A percentile compares a stretch with the other conserved stretches of the same genome.
These are phyloP conservation scores for Lepidotrigona ventralis DNA, from an alignment of 1,140 invertebrate genomes.

Conservation along the genomic window DNA sequence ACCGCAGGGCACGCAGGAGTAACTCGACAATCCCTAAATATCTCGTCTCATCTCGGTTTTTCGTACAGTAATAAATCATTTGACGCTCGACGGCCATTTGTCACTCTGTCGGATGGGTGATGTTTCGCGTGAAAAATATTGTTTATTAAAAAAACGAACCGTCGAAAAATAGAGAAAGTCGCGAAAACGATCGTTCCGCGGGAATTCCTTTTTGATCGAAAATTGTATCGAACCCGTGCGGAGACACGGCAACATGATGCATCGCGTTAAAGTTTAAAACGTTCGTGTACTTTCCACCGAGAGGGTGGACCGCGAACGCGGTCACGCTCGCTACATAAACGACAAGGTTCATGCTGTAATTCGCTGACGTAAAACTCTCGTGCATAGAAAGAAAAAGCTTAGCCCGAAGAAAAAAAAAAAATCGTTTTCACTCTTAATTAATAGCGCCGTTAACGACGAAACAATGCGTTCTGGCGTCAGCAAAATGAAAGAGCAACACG, in stretches of 20 bases:
- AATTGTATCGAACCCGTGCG: too few species aligned
- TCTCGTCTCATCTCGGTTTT: background rate
- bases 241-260: background rate
- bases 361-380: conserved; percentile 27
- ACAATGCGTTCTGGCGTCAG: conserved; percentile 10
- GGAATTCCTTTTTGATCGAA: background rate
- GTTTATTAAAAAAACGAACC: background rate
- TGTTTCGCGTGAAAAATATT: background rate
- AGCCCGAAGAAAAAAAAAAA: background rate
- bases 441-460: conserved; percentile 39
- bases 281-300: background rate
- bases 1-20: background rate
- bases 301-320: background rate
- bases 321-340: conserved; percentile 3
- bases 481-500: conserved; percentile 23
- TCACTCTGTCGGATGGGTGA: background rate
- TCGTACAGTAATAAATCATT: background rate
- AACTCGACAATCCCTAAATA: background rate
- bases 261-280: conserved; percentile 7
- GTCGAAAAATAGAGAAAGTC: background rate
- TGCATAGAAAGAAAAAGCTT: background rate
- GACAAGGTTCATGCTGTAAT: conserved; percentile 21
- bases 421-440: conserved; percentile 49
- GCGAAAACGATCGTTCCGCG: background rate
- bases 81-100: background rate